phyloP scores from a whole-genome alignment of 2,113 vertebrate species.

The Vulpes vulpes region DNA sequence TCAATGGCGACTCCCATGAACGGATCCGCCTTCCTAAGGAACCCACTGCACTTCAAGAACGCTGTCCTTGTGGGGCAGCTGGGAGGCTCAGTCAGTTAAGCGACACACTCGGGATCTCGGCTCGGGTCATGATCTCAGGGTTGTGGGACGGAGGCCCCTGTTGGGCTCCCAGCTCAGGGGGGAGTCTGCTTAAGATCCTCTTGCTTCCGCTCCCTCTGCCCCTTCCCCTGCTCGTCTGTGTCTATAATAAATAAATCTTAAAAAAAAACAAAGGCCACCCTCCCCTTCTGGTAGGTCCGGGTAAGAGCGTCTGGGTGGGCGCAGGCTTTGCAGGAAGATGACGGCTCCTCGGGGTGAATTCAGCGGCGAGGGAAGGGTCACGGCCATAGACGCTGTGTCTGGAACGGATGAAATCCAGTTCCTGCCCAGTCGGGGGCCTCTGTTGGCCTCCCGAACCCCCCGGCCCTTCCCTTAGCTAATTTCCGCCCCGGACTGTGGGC shows the following conservation, averaged over 20 bases:
- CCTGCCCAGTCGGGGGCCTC: too few species aligned
- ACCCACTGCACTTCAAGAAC: background rate
- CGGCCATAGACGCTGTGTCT: background rate
- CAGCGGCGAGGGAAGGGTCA: too few species aligned
- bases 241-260: background rate
- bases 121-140: background rate
- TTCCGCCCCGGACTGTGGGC: background rate
- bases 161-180: background rate
- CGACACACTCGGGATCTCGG: background rate
- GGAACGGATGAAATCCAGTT: background rate
- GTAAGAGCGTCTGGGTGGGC: background rate
- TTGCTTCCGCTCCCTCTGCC: background rate
- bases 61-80: background rate
- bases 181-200: background rate
- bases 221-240: background rate
- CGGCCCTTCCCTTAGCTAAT: background rate
- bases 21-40: background rate
- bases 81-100: background rate
- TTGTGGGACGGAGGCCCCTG: background rate
- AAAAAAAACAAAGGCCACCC: background rate
- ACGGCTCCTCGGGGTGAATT: background rate
- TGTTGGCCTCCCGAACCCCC: background rate
- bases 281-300: background rate
- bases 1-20: background rate
- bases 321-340: background rate